Evolutionary conservation across 2,888 invertebrate species (phyloP).

Genomic region (Ephialtes manifestator): DNA sequence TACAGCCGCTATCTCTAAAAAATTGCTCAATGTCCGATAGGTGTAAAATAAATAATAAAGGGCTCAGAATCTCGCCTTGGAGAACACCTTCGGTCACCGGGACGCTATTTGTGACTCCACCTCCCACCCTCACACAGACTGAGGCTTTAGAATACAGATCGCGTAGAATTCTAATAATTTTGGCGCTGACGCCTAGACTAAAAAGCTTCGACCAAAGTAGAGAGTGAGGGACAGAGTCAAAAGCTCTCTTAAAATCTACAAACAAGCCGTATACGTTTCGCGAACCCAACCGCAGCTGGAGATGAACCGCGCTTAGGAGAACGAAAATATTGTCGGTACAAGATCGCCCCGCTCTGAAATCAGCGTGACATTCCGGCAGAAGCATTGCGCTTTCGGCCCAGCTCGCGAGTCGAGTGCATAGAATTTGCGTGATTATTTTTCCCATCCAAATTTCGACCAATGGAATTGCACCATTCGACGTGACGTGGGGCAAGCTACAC

Average conservation of each 20-base stretch:
- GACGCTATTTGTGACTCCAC: not conserved
- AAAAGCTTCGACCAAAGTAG: not conserved
- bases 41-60: not conserved
- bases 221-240: not conserved
- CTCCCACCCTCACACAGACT: not conserved
- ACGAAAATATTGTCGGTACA: not conserved
- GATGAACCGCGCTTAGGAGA: not conserved
- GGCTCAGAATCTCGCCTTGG: too few relatives aligned
- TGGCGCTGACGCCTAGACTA: not conserved
- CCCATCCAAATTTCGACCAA: too few relatives aligned
- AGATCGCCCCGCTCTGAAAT: not conserved
- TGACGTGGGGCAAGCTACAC: too few relatives aligned
- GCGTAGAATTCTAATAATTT: not conserved
- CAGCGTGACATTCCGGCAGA: slow-evolving; percentile 1
- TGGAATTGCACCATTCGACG: too few relatives aligned
- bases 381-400: not conserved
- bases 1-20: not conserved
- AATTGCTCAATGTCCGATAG: not conserved
- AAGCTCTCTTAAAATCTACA: too few relatives aligned
- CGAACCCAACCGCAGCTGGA: not conserved
- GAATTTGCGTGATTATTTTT: too few relatives aligned
- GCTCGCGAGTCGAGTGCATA: not conserved
- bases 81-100: not conserved
- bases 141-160: too few relatives aligned
- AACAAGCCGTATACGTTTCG: not conserved